Base-by-base conservation (phyloP, 2,888 invertebrate genomes). In the Pyrochroa serraticornis region DNA sequence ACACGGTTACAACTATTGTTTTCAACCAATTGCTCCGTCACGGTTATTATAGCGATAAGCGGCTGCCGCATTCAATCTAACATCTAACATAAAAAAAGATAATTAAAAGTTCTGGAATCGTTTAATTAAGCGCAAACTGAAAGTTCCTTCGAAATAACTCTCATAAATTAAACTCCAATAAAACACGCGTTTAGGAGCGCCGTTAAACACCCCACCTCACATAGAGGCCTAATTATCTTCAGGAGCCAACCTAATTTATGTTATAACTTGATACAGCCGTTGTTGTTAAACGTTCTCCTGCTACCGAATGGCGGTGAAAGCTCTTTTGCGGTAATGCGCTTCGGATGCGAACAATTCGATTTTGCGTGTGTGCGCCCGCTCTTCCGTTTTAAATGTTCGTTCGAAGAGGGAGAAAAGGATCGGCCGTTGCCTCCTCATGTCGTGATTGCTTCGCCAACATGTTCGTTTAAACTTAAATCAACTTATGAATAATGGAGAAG, bases 401-500 rank as follows among this genome's bases (percentile, higher is more conserved):
- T 33, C 44, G 38, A 45, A 39, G 22, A 22, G 22, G 22, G 22
- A 22, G 39, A 33, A 46, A 46, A 48, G 48, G 46, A 46, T 53
- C 10, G 43, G 41, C 32, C 35, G 39, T 31, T 53, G 46, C 49
- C 51, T 52, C 39, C 39, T 58, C 46, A 41, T 59, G 48, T 50
- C 49, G 54, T 59, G 60, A 60, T 56, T 51, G 52, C 60, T 54
- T 42, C 52, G 14, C 49, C 46, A 49, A 50, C 47, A 51, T 60
- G 60, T 60, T 56, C 60, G 43, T 60, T 54, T 57, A 48, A 60
- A 58, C 47, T 59, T 54, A 43, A 43, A 42, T 48, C 50, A 55
- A 50, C 46, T 54, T 55, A 59, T 59, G 59, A 59, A 59, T 59
- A 59, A 59, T 59, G 59, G 45, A 59, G 44, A 37, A 51, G 51